Percentiles rank a stretch among this genome's conserved stretches.
Conservation (phyloP, 2,888 invertebrate species). For the Pyrrhosoma nymphula region DNA sequence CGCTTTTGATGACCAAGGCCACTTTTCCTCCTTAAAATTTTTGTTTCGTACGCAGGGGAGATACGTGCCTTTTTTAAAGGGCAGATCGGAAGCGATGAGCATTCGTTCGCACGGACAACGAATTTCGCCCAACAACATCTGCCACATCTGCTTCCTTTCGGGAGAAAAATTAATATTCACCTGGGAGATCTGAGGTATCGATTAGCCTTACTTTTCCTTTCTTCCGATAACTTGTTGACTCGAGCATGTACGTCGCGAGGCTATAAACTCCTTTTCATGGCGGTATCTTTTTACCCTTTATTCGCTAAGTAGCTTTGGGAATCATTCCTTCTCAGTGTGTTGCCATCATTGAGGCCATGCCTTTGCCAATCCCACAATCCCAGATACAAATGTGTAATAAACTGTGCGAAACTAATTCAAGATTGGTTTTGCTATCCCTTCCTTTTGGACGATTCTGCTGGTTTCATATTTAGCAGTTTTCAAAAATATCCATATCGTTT, state of each 20-base stretch:
- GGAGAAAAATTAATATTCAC: conserved; percentile 28
- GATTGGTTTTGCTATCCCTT: too few species aligned
- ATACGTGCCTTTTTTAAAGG: not conserved
- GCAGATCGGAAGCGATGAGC: not conserved
- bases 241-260: not conserved
- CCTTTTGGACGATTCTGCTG: too few species aligned
- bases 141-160: conserved; percentile 32
- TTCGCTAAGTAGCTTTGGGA: not conserved
- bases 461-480: too few species aligned
- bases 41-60: not conserved
- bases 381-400: too few species aligned
- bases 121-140: conserved; percentile 25
- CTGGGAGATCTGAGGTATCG: conserved; percentile 13
- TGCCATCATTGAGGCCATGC: too few species aligned
- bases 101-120: not conserved
- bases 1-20: conserved; percentile 35
- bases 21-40: not conserved
- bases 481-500: too few species aligned
- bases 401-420: too few species aligned
- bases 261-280: not conserved
- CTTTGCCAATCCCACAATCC: too few species aligned
- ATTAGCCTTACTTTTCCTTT: conserved; percentile 8
- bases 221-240: not conserved
- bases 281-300: not conserved
- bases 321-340: too few species aligned